phyloP scores from a whole-genome alignment of 1,140 invertebrate species.

The Monochamus saltuarius region DNA sequence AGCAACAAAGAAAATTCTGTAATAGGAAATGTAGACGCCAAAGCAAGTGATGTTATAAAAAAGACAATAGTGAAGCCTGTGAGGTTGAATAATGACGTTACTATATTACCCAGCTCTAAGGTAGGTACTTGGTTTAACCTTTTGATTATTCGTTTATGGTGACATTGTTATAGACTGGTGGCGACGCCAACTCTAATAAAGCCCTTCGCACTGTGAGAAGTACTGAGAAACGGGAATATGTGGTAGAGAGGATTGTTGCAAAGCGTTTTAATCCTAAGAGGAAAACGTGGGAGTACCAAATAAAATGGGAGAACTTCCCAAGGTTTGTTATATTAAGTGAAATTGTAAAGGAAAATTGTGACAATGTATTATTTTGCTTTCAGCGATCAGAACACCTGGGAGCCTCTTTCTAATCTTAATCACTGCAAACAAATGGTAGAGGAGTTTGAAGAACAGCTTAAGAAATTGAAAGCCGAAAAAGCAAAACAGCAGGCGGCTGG shows the following conservation, averaged over 20 bases:
- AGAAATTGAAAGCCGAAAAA: conserved; percentile 71
- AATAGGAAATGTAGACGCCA: conserved; percentile 1
- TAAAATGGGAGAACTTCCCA: conserved; percentile 79
- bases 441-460: conserved; percentile 76
- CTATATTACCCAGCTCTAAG: conserved; percentile 26
- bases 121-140: conserved; percentile 8
- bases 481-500: conserved; percentile 55
- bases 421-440: conserved; percentile 74
- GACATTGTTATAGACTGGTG: conserved; percentile 1
- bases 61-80: conserved; percentile 28
- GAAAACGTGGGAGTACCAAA: conserved; percentile 74
- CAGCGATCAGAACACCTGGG: conserved; percentile 63
- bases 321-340: conserved; percentile 58
- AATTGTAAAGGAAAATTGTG: background rate
- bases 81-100: conserved; percentile 31
- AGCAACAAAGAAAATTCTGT: conserved; percentile 33
- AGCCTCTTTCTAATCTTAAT: conserved; percentile 70
- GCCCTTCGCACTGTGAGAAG: conserved; percentile 53
- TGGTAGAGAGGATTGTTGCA: conserved; percentile 76
- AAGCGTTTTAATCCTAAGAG: conserved; percentile 77
- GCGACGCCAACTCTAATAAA: conserved; percentile 36
- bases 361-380: conserved; percentile 8
- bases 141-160: background rate
- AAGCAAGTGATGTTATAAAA: conserved; percentile 23
- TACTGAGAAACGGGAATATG: conserved; percentile 60